Base-by-base conservation (phyloP, 1,140 invertebrate genomes). In the Nautilus pompilius region DNA sequence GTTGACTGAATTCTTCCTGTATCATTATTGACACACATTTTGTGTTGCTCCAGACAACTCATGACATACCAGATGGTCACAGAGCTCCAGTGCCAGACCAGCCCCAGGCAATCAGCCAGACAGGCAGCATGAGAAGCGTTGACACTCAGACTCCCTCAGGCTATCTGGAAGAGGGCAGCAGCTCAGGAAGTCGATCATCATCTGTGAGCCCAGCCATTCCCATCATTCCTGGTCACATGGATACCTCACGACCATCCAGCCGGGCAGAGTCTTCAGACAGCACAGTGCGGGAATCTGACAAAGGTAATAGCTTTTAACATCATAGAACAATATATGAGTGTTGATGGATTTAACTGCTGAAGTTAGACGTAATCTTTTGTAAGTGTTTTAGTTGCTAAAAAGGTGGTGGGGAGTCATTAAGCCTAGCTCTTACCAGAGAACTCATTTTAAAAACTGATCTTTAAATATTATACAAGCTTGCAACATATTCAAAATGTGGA, bases 71-170 rank as follows among this genome's bases (percentile, higher is more conserved):
- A 20, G 91, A 93, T 85, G 91, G 91, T 33, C 91, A 92, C 76
- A 84, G 91, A 68, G 91, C 91, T 33, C 91, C 91, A 24, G 81
- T 92, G 59, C 89, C 91, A 20, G 91, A 93, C 4, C 49, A 53
- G 29, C 49, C 26, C 6, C 49, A 72, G 80, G 92, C 17, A 83
- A 90, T 33, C 84, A 89, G 63, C 36, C 70, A 15, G 68, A 65
- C 34, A 74, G 74, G 24, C 58, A 67, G 63, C 28, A 89, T 86
- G 24, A 86, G 90, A 56, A 91, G 89, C 67, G 90, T 92, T 36
- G 90, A 93, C 76, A 93, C 91, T 17, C 91, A 93, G 83, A 93
- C 91, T 22, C 91, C 91, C 51, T 87, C 86, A 55, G 84, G 75
- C 77, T 66, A 68, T 34, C 84, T 85, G 69, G 84, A 66, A 33